Evolutionary conservation across 2,113 vertebrate genomes (phyloP).

Genomic region (Sphyrna mokarran): DNA sequence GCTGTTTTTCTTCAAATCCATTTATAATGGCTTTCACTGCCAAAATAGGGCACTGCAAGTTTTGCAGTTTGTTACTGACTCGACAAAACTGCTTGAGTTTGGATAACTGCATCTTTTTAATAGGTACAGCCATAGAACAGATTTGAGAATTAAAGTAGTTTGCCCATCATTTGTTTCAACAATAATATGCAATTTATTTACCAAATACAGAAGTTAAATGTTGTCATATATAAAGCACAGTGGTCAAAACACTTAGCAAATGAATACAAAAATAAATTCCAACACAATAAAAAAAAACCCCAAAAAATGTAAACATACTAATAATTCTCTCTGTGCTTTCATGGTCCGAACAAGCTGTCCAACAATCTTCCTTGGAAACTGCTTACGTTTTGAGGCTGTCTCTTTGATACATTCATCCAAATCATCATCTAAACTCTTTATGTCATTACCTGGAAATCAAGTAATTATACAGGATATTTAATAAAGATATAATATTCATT

Average conservation of each 20-base stretch:
- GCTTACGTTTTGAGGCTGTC: conserved; percentile 64
- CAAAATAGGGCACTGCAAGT: background rate
- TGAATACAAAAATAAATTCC: background rate
- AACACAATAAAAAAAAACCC: background rate
- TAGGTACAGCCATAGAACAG: background rate
- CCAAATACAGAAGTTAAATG: background rate
- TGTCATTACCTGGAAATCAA: conserved; percentile 45
- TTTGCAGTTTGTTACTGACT: background rate
- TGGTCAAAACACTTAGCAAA: background rate
- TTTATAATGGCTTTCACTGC: background rate
- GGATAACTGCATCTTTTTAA: background rate
- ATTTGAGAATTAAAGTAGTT: background rate
- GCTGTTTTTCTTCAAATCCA: background rate
- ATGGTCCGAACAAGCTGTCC: conserved; percentile 63
- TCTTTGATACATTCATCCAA: conserved; percentile 80
- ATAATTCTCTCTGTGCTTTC: conserved; percentile 70
- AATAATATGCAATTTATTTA: background rate
- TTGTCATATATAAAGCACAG: background rate
- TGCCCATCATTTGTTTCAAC: background rate
- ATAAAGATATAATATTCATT: background rate
- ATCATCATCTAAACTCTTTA: conserved; percentile 65
- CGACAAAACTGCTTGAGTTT: background rate
- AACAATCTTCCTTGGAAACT: conserved; percentile 71
- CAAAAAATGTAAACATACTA: conserved; percentile 61
- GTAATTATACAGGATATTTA: background rate